Percentiles rank a stretch among this genome's conserved stretches.
phyloP scores from a whole-genome alignment of 2,797 vertebrate genomes.

The Sus cebifrons region DNA sequence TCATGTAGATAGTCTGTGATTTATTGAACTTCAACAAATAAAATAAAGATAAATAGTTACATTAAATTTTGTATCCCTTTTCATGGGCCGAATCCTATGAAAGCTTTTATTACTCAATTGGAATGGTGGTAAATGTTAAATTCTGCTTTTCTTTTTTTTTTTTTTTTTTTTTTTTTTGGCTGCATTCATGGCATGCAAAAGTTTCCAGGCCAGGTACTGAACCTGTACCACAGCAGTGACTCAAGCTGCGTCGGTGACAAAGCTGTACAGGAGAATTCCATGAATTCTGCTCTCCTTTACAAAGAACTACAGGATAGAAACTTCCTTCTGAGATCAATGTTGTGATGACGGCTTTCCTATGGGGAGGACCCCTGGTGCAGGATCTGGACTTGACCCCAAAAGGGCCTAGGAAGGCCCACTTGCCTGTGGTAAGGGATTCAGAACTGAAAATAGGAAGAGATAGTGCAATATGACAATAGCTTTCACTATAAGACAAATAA shows the following conservation, averaged over 20 bases:
- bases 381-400: background rate
- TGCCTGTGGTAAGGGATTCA: background rate
- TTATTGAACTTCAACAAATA: slow-evolving; percentile 69
- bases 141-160: background rate
- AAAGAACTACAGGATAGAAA: background rate
- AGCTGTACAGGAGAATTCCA: no score
- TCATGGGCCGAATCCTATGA: slow-evolving; percentile 37
- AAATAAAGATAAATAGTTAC: slow-evolving; percentile 64
- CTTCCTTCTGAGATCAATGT: background rate
- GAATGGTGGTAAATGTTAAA: background rate
- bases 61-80: slow-evolving; percentile 64
- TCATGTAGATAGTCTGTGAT: slow-evolving; percentile 2
- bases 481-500: background rate
- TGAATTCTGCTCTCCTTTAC: slow-evolving; percentile 26
- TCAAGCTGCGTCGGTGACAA: no score
- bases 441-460: background rate
- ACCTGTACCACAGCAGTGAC: no score
- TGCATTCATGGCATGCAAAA: no score
- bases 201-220: no score
- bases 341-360: background rate
- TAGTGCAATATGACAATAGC: background rate
- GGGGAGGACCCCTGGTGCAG: fast-evolving
- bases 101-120: background rate
- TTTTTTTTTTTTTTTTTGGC: no score
- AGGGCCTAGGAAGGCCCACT: no score